Base-by-base conservation (phyloP, 2,113 vertebrate species). In the Tautogolabrus adspersus region DNA sequence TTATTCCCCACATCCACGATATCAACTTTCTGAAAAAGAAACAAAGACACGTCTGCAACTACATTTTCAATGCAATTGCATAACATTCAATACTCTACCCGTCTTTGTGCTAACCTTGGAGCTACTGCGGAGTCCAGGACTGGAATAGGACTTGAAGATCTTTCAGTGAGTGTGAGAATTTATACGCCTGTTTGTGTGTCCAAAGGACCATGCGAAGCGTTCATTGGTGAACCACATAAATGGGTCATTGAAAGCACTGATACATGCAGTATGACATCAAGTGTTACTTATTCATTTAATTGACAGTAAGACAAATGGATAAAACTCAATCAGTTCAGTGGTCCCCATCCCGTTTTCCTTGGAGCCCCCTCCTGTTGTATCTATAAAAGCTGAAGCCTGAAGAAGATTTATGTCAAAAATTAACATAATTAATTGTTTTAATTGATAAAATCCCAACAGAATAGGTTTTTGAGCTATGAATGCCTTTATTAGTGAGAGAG, bases 211-310 rank as follows among this genome's bases (percentile, higher is more conserved):
- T 9, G 47, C 5, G 10, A 67, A 51, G 18, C 5, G 34, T 22
- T 58, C 10, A 26, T 46, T 83, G 21, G 12, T 54, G 6, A 49
- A n/a, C n/a, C n/a, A n/a, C n/a, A n/a, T n/a, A n/a, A n/a, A n/a
- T n/a, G n/a, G n/a, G n/a, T n/a, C n/a, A n/a, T 64, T 21, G 30
- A 69, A 1, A 57, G 15, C 26, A 62, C 0, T 38, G 22, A 47
- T 56, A 67, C 2, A 58, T 52, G 5, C 6, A 19, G 47, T n/a
- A 37, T 16, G 18, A 42, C 22, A 52, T 18, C 8, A 60, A 34
- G 9, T 56, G 79, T 86, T 81, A 78, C 34, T 79, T 49, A 86
- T 86, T 84, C 70, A 73, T 77, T 8, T 59, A 34, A 40, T 58
- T 26, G n/a, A 26, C 26, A 26, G 26, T 16, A 15, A 26, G 0